Base-by-base conservation (phyloP, 2,797 vertebrate species). In the Miichthys miiuy region DNA sequence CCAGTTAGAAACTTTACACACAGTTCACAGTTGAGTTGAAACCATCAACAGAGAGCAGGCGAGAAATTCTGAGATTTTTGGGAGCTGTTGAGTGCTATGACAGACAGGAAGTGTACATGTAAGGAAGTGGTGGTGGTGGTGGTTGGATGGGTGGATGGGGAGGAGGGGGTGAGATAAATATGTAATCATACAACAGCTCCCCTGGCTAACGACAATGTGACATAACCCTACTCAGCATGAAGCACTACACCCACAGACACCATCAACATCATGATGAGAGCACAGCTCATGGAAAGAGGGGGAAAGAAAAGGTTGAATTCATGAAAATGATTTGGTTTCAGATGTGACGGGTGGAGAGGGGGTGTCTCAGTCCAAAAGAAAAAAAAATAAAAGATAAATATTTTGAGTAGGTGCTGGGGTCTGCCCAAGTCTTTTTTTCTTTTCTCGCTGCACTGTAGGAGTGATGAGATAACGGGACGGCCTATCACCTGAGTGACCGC, bases 201-300 rank as follows among this genome's bases (percentile, higher is more conserved):
- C 64, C 64, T 51, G 68, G 58, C 77, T 63, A 77, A 85, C 44
- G 42, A 83, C 80, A 65, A 76, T 70, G 87, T 90, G 91, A 91
- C 88, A 88, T 89, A 89, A 92, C 87, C 88, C 86, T 82, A 69
- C 85, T 90, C 84, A 81, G 83, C 72, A 0, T 89, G 87, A 89
- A 92, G 84, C 88, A 84, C 75, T 71, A 79, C 90, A 52, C 87
- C 89, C 87, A 91, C 92, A 81, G 69, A 72, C 77, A n/a, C 80
- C 77, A 84, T 88, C 76, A 66, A 65, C 84, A 67, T 74, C 83
- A 69, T 57, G 62, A 83, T 58, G 66, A 86, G 79, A 85, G 79
- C 61, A 23, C 81, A 75, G 67, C 68, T 86, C 80, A 16, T 65
- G 60, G 46, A 69, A 81, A 71, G 51, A 71, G 52, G 65, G 34